Evolutionary conservation across 2,797 vertebrate species (phyloP), one percentile per base, ranked within the genome.

Genomic region (Lithobates sylvaticus): DNA sequence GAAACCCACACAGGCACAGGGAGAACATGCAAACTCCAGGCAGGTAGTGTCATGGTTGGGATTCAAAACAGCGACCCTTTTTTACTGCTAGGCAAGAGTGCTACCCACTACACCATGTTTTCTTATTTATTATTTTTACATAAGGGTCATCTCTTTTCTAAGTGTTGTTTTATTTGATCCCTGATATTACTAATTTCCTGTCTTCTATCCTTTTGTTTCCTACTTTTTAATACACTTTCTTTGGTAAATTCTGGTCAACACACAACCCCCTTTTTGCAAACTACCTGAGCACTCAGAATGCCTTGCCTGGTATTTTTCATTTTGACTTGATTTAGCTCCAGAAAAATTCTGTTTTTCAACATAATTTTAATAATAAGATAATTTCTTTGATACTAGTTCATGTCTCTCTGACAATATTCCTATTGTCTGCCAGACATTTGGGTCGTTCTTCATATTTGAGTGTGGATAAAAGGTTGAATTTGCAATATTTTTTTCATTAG

Each of bases 381-480:
- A 54, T 71, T 36, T 54, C 27, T 80, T 70, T 70, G 15, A 47
- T 80, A 29, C 7, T 9, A 3, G 47, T 44, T 78, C 54, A 32
- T 64, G 76, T 78, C 36, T 44, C 32, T 47, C 42, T 34, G 36
- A 50, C 29, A 6, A 71, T 23, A 70, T 15, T 50, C 29, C 39
- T 5, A 21, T 70, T 80, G 65, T 70, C 67, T 70, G 61, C 29
- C 67, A 54, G 42, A 18, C 65, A 18, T 36, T 13, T 42, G 23
- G 36, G 13, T 39, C 58, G 58, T 70, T 50, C 3, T 68, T 29
- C 77, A 80, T 70, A 80, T 80, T 78, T 81, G 79, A 81, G 36
- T 39, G 79, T 39, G n/a, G 78, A 72, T 81, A 69, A 81, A 71
- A 81, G 68, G 34, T 26, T 18, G 10, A 26, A 69, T 70, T 54